Evolutionary conservation across 2,888 invertebrate species (phyloP), one percentile per base, ranked within the genome.

Genomic region (Erebia aethiops): DNA sequence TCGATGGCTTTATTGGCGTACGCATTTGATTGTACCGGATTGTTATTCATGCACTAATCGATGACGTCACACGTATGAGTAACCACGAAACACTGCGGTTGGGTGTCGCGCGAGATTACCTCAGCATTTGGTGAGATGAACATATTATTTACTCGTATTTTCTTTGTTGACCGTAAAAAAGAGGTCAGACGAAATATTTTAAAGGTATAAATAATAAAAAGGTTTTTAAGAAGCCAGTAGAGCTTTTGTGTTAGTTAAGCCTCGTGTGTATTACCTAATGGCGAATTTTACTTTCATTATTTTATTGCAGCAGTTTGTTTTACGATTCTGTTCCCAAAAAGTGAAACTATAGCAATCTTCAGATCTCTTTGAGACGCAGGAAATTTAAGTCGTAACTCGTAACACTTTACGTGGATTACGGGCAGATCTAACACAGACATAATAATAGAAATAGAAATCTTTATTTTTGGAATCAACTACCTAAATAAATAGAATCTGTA

Each of bases 11-110:
- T 75, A 73, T 76, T 75, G 70, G 74, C 76, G 68, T 77, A 75
- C 74, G 75, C 73, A 73, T 82, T 81, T 77, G 82, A 84, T 87
- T 88, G 86, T 88, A 81, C 81, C 75, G 79, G 81, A 82, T 81
- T 82, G 81, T 91, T 89, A 90, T 84, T 92, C 92, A 91, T 83
- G 79, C 84, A 81, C 84, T 85, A 86, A 89, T 87, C 82, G 84
- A 76, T 92, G 92, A 92, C 91, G 91, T 91, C 91, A 92, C 75
- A 8, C 76, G 76, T 79, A 81, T 92, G 92, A 91, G 88, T 91
- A 91, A 92, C 82, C 84, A 77, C 78, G 71, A 79, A 82, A 84
- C 79, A 80, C 82, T 80, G 85, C 84, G 71, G 71, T 60, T 63
- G 69, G 41, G 49, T 73, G 65, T 62, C 68, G 58, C 67, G 56